Percentiles rank a stretch among this genome's conserved stretches.
These are phyloP conservation scores for Heliothis virescens DNA, from an alignment of 1,140 invertebrate genomes.

Conservation along the genomic window DNA sequence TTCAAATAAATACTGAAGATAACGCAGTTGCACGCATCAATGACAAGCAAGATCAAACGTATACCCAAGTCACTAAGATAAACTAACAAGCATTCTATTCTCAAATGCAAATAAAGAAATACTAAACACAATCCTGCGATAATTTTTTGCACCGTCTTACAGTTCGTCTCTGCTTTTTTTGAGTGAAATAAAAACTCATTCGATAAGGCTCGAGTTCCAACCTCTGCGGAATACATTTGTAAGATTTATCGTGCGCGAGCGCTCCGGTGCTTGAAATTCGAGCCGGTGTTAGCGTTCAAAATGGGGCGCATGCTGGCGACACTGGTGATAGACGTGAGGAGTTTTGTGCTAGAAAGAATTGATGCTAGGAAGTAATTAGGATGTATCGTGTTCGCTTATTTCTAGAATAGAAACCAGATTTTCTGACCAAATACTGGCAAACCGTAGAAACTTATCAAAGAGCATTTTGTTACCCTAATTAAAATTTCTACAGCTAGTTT, in stretches of 20 bases:
- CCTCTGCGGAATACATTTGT: slow-evolving; percentile 33
- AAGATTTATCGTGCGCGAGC: slow-evolving; percentile 23
- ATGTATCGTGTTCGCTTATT: not conserved
- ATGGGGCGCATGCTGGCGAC: not conserved
- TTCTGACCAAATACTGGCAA: no score
- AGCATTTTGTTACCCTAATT: no score
- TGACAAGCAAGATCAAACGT: no score
- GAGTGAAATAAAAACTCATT: slow-evolving; percentile 10
- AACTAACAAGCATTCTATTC: no score
- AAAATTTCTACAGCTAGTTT: not conserved
- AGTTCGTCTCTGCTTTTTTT: slow-evolving; percentile 4
- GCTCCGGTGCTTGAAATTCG: slow-evolving; percentile 5
- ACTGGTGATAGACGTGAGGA: not conserved
- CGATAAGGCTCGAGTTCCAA: slow-evolving; percentile 19
- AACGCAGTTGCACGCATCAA: no score
- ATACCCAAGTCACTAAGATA: no score
- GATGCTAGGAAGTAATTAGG: not conserved
- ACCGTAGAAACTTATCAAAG: no score
- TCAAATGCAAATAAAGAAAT: not conserved
- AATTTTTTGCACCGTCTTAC: not conserved
- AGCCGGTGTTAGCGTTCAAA: not conserved
- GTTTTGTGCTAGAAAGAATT: not conserved
- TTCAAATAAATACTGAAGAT: no score
- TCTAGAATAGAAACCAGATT: no score
- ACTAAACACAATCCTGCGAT: not conserved